phyloP scores from a whole-genome alignment of 2,888 invertebrate genomes.

The Clivina fossor region DNA sequence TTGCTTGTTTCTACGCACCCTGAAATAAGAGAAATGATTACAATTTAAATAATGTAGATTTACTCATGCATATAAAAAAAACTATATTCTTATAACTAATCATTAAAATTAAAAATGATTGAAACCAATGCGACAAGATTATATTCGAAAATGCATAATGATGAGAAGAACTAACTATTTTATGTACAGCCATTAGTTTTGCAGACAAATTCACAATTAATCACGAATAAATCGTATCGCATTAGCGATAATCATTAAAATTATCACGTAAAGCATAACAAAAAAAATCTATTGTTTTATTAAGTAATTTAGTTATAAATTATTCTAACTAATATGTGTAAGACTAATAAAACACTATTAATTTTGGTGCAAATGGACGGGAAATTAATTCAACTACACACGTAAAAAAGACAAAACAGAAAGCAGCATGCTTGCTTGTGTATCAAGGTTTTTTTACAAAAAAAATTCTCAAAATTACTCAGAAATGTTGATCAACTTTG shows the following conservation, averaged over 20 bases:
- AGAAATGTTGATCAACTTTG: background rate
- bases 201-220: slow-evolving; percentile 15
- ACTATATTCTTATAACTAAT: background rate
- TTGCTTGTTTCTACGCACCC: slow-evolving; percentile 45
- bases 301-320: too few relatives aligned
- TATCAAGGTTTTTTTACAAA: slow-evolving; percentile 1
- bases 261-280: too few relatives aligned
- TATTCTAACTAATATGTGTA: too few relatives aligned
- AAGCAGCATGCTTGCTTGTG: slow-evolving; percentile 31
- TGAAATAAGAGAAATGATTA: slow-evolving; percentile 42
- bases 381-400: slow-evolving; percentile 28
- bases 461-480: too few relatives aligned
- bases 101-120: slow-evolving; percentile 19
- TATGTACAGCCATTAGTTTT: slow-evolving; percentile 1
- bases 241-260: slow-evolving; percentile 22
- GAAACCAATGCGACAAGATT: slow-evolving; percentile 18
- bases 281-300: too few relatives aligned
- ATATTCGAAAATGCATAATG: slow-evolving; percentile 9
- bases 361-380: slow-evolving; percentile 20
- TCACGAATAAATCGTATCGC: slow-evolving; percentile 17
- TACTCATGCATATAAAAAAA: background rate
- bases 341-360: slow-evolving; percentile 16
- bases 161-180: slow-evolving; percentile 3
- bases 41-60: slow-evolving; percentile 19
- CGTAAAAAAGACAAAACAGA: slow-evolving; percentile 29